A percentile compares a stretch with the other conserved stretches of the same genome.
Evolutionary conservation across 2,113 vertebrate genomes (phyloP).

Genomic region (Corythoichthys haematopterus): DNA sequence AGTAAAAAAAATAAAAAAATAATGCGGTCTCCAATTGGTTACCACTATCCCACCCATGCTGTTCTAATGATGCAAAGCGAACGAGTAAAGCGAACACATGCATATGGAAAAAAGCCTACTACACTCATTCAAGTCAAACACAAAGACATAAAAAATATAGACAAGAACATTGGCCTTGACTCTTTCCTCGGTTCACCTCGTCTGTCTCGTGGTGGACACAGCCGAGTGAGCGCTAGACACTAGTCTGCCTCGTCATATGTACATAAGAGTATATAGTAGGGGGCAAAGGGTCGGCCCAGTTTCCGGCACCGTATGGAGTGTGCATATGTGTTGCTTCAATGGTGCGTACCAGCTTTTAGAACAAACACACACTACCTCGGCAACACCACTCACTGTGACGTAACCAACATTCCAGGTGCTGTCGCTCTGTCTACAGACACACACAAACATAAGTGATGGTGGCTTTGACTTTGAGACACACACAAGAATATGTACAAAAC

Average conservation of each 20-base stretch:
- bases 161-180: slow-evolving; percentile 6
- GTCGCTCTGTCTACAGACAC: slow-evolving; percentile 55
- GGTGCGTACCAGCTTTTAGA: slow-evolving; percentile 64
- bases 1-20: not conserved
- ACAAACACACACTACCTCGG: slow-evolving; percentile 59
- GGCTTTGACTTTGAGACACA: slow-evolving; percentile 58
- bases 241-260: slow-evolving; percentile 38
- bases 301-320: slow-evolving; percentile 44
- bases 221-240: slow-evolving; percentile 23
- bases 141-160: slow-evolving; percentile 1
- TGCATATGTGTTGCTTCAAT: slow-evolving; percentile 55
- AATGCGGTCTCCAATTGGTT: not conserved
- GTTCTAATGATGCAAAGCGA: not conserved
- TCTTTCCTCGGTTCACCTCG: slow-evolving; percentile 19
- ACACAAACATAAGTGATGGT: slow-evolving; percentile 24
- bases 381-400: slow-evolving; percentile 69
- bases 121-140: slow-evolving; percentile 6
- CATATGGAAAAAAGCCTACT: slow-evolving; percentile 1
- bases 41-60: not conserved
- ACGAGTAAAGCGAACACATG: not conserved
- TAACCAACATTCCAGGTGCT: slow-evolving; percentile 61
- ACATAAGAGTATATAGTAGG: slow-evolving; percentile 39
- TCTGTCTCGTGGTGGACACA: slow-evolving; percentile 22
- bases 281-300: slow-evolving; percentile 41
- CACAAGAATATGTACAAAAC: slow-evolving; percentile 9